These are phyloP conservation scores for Papilio xuthus DNA, from an alignment of 1,140 invertebrate genomes.

Conservation along the genomic window DNA sequence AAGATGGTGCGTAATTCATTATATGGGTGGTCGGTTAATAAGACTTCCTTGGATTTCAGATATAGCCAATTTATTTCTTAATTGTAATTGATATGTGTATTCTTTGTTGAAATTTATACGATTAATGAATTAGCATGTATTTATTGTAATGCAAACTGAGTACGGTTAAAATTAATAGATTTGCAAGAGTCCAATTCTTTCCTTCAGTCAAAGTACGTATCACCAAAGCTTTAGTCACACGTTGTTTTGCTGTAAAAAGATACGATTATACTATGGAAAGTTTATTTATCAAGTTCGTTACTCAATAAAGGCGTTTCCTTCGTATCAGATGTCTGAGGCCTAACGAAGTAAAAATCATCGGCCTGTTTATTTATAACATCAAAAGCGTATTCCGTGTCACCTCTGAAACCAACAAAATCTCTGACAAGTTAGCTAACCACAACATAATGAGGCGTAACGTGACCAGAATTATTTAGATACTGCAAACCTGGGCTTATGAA, in stretches of 20 bases:
- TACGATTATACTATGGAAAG: neutral
- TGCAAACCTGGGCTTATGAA: slow-evolving; percentile 32
- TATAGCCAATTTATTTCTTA: slow-evolving; percentile 23
- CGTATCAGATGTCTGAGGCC: slow-evolving; percentile 29
- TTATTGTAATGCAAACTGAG: neutral
- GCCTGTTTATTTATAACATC: slow-evolving; percentile 33
- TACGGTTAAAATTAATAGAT: neutral
- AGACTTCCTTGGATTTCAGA: slow-evolving; percentile 15
- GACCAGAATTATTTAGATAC: slow-evolving; percentile 39
- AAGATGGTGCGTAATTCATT: slow-evolving; percentile 14
- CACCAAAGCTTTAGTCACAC: neutral
- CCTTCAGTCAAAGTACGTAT: neutral
- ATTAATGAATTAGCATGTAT: neutral
- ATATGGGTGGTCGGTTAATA: slow-evolving; percentile 27
- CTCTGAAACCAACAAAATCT: slow-evolving; percentile 22
- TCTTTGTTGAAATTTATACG: neutral
- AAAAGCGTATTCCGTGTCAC: slow-evolving; percentile 8
- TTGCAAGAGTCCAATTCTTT: neutral
- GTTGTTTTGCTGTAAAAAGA: neutral
- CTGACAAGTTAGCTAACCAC: slow-evolving; percentile 36
- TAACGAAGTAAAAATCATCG: slow-evolving; percentile 37
- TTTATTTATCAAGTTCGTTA: slow-evolving; percentile 5
- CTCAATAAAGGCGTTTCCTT: slow-evolving; percentile 15
- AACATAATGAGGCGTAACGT: slow-evolving; percentile 29
- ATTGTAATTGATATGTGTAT: slow-evolving; percentile 15